phyloP scores from a whole-genome alignment of 1,140 invertebrate species.

The Tribolium castaneum region DNA sequence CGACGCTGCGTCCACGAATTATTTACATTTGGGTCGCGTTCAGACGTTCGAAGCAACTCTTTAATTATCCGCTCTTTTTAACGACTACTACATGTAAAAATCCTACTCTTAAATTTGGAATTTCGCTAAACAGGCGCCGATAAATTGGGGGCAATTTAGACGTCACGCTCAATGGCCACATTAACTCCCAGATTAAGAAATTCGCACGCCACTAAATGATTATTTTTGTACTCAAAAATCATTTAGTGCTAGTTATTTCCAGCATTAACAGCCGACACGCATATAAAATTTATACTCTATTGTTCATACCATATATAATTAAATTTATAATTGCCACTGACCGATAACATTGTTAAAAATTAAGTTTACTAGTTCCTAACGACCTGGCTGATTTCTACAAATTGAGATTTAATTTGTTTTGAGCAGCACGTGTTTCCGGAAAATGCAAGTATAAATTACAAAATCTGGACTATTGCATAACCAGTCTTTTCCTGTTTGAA shows the following conservation, averaged over 20 bases:
- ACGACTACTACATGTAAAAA: conserved; percentile 13
- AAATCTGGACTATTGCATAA: background rate
- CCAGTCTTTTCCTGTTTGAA: background rate
- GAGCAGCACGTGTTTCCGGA: background rate
- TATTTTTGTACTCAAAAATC: background rate
- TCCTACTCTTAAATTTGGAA: conserved; percentile 14
- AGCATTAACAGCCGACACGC: background rate
- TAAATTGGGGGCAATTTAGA: background rate
- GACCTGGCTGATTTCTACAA: background rate
- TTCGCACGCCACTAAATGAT: background rate
- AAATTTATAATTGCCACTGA: background rate
- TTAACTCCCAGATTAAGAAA: conserved; percentile 1
- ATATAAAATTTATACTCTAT: background rate
- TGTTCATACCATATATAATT: background rate
- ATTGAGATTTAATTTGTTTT: background rate
- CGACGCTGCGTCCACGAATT: background rate
- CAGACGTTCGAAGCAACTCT: conserved; percentile 21
- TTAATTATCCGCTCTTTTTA: conserved; percentile 3
- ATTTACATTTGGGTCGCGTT: conserved; percentile 8
- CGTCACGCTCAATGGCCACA: background rate
- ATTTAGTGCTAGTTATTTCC: no score
- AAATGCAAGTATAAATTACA: background rate
- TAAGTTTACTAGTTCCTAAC: background rate
- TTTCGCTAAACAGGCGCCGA: background rate
- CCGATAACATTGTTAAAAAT: background rate